Conservation (phyloP, 2,888 invertebrate species). For the Gastracanthus pulcherrimus region DNA sequence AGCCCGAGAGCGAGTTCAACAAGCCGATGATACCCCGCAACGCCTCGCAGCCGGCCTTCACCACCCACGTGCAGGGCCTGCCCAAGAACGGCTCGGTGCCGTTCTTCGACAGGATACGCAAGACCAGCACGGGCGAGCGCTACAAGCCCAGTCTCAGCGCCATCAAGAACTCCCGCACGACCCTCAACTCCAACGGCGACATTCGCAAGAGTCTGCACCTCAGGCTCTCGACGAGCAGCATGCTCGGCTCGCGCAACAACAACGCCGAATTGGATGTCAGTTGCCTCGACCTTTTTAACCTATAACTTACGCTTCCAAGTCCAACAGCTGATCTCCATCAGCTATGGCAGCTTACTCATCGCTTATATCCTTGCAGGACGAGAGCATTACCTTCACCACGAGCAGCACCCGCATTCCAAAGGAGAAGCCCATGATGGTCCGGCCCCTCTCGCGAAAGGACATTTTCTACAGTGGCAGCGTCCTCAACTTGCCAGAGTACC, state of each 20-base stretch:
- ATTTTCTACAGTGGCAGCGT: constrained; percentile 99
- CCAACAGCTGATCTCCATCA: not conserved
- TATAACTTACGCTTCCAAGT: not conserved
- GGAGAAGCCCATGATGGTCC: constrained; percentile 85
- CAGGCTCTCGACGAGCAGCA: constrained; percentile 80
- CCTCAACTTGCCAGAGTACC: constrained; percentile 94
- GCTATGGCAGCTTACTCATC: not conserved
- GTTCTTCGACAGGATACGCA: constrained; percentile 91
- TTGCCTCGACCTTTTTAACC: constrained; percentile 53
- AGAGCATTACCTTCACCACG: constrained; percentile 84
- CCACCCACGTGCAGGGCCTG: constrained; percentile 84
- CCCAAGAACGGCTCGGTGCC: constrained; percentile 95
- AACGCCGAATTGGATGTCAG: constrained; percentile 80
- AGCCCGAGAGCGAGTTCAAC: constrained; percentile 73
- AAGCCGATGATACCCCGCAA: constrained; percentile 86
- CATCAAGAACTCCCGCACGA: constrained; percentile 87
- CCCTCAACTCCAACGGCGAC: constrained; percentile 87
- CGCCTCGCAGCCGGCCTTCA: constrained; percentile 92
- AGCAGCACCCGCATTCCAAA: constrained; percentile 76
- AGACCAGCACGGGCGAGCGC: constrained; percentile 90
- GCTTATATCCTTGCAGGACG: constrained; percentile 76
- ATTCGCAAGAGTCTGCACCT: constrained; percentile 82
- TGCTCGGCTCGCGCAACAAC: constrained; percentile 81
- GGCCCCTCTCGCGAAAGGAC: constrained; percentile 96
- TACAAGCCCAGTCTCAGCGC: constrained; percentile 91